phyloP scores from a whole-genome alignment of 1,140 invertebrate genomes.

The Coenobita brevimanus region DNA sequence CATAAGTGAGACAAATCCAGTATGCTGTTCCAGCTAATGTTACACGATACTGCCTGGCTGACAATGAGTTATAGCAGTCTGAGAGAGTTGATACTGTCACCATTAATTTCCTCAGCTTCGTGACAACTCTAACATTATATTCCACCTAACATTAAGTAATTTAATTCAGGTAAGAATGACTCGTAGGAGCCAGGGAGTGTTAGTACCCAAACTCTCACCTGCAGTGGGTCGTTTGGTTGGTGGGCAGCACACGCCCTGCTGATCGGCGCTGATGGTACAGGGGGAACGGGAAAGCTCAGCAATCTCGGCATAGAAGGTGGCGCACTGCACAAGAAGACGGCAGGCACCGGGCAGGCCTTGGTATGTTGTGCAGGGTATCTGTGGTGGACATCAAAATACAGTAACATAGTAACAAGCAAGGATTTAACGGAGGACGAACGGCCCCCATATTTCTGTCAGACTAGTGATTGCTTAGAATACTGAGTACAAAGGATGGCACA shows the following conservation, averaged over 20 bases:
- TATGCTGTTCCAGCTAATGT: no score
- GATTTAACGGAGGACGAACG: no score
- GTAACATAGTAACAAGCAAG: no score
- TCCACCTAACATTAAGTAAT: not conserved
- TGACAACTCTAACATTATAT: not conserved
- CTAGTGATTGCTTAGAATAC: no score
- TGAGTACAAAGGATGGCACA: no score
- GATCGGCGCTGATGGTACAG: constrained; percentile 72
- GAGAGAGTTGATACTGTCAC: no score
- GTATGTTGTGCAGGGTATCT: constrained; percentile 66
- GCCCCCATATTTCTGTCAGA: no score
- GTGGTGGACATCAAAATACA: not conserved
- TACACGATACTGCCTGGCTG: no score
- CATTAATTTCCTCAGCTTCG: not conserved
- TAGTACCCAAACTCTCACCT: constrained; percentile 23
- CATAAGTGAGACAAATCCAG: no score
- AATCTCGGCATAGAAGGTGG: constrained; percentile 75
- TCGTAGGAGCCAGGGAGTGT: no score
- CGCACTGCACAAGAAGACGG: constrained; percentile 74
- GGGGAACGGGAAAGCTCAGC: constrained; percentile 74
- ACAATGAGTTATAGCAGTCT: no score
- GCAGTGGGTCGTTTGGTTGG: constrained; percentile 11
- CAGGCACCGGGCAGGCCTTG: constrained; percentile 71
- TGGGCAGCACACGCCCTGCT: constrained; percentile 75
- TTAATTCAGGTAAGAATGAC: not conserved